Base-by-base conservation (phyloP, 1,140 invertebrate genomes). In the Olivierus martensii region DNA sequence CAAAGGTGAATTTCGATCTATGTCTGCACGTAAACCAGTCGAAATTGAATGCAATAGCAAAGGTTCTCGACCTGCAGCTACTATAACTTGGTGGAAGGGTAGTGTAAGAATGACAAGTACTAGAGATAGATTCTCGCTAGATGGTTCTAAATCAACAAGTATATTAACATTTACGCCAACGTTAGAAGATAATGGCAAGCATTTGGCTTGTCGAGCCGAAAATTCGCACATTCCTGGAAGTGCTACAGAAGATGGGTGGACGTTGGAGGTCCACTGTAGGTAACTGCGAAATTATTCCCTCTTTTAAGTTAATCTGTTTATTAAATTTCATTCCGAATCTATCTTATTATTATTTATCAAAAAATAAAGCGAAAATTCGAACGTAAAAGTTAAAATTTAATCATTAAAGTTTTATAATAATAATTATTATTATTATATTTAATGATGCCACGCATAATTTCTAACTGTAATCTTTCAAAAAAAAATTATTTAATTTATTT, bases 61-160 rank as follows among this genome's bases (percentile, higher is more conserved):
- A 41, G 88, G 88, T 19, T 90, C 87, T 2, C 73, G 86, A 61
- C 88, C 88, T 1, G 81, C 84, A 1, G 87, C 87, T 10, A 79
- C 76, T 41, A 82, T 91, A 53, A 88, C 83, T 15, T 92, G 88
- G 88, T 87, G 79, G 78, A 77, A 87, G 64, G 81, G 82, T 22
- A 80, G 77, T 5, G 76, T 77, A 51, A 74, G 74, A 58, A 64
- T 89, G 44, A 57, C 60, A 37, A 57, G 53, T 37, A 53, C 51
- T 22, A 52, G 56, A 53, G 62, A 65, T 21, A 55, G 59, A 35
- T 56, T 62, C n/a, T 86, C 85, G 36, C 81, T 75, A 58, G 85
- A 89, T 67, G 84, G 84, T n/a, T 89, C 90, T 66, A 83, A 81
- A 46, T 89, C 86, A 0, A 87, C 82, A 14, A 88, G 84, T 56